A percentile compares a stretch with the other conserved stretches of the same genome.
These are phyloP conservation scores for Antedon mediterranea DNA, from an alignment of 53 echinoderm and acorn worm species.

Conservation along the genomic window DNA sequence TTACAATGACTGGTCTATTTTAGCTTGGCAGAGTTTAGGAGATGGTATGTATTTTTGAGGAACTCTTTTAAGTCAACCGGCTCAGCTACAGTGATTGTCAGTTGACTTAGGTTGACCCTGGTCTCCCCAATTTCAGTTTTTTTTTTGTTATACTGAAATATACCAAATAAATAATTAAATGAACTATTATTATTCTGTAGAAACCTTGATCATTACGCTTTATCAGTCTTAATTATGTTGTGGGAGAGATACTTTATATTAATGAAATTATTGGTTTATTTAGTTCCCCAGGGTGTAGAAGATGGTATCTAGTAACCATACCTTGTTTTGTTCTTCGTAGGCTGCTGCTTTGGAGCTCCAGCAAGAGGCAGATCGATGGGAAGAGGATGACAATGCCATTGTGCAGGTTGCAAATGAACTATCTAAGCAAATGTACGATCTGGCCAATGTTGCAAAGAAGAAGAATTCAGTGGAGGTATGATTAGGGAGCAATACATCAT, in stretches of 20 bases:
- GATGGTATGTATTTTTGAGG: too few relatives aligned
- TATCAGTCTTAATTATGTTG: neutral
- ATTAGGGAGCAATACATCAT: too few relatives aligned
- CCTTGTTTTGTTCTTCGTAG: slow-evolving; percentile 4
- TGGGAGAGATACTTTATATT: neutral
- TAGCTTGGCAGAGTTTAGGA: too few relatives aligned
- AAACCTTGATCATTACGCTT: too few relatives aligned
- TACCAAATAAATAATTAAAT: too few relatives aligned
- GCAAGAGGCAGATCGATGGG: slow-evolving; percentile 74
- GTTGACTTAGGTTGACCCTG: too few relatives aligned
- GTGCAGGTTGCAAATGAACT: slow-evolving; percentile 60
- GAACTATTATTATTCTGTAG: too few relatives aligned
- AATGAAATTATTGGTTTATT: neutral
- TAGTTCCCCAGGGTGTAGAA: neutral
- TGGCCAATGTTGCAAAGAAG: slow-evolving; percentile 43
- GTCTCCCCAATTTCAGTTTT: too few relatives aligned
- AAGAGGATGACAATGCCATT: slow-evolving; percentile 64
- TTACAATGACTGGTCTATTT: too few relatives aligned
- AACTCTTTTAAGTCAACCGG: too few relatives aligned
- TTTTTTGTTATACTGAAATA: too few relatives aligned
- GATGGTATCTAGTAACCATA: neutral
- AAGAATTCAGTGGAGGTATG: slow-evolving; percentile 21
- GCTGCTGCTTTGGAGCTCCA: slow-evolving; percentile 57
- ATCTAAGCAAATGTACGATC: slow-evolving; percentile 50
- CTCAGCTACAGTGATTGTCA: too few relatives aligned